Evolutionary conservation across 2,113 vertebrate species (phyloP).

Genomic region (Lonchura striata): DNA sequence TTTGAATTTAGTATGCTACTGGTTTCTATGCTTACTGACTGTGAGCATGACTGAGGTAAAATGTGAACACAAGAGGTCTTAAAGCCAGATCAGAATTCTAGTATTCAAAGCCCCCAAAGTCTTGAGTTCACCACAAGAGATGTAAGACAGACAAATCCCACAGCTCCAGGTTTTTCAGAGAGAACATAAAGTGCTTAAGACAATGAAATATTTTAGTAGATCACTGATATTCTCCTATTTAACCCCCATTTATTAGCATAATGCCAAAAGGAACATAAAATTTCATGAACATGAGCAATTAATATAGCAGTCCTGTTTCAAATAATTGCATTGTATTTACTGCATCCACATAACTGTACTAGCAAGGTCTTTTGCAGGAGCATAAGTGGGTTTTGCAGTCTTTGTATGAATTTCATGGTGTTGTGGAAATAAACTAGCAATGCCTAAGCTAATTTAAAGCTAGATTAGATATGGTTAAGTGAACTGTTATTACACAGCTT

Average conservation of each 20-base stretch:
- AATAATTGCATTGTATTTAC: neutral
- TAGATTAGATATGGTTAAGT: neutral
- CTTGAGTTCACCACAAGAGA: neutral
- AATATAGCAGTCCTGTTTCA: neutral
- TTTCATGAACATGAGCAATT: neutral
- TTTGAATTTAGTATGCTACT: neutral
- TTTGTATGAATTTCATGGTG: neutral
- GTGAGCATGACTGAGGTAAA: neutral
- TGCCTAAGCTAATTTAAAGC: neutral
- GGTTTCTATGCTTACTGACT: neutral
- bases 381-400: neutral
- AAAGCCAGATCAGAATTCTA: neutral
- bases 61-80: neutral
- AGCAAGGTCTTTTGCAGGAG: neutral
- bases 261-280: neutral
- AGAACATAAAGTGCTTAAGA: neutral
- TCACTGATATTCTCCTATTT: neutral
- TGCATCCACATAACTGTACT: neutral
- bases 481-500: neutral
- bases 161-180: neutral
- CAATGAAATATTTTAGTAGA: neutral
- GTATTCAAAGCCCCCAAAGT: neutral
- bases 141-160: neutral
- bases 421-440: neutral
- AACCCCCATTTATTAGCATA: neutral